Base-by-base conservation (phyloP, 2,888 invertebrate species). In the Patella caerulea region DNA sequence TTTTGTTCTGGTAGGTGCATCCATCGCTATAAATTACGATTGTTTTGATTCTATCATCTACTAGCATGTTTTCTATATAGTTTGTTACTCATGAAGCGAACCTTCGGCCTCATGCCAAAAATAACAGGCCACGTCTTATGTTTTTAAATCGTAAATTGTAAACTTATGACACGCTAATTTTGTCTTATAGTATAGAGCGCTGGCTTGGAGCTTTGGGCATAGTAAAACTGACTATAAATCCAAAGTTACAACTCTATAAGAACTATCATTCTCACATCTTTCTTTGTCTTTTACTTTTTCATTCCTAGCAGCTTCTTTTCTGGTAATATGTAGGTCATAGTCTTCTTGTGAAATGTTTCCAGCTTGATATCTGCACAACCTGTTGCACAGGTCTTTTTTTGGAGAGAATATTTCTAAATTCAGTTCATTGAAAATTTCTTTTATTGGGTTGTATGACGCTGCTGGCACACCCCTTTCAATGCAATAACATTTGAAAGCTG, bases 91-190 rank as follows among this genome's bases (percentile, higher is more conserved):
- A 72, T 34, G 72, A 29, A n/a, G 72, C 72, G 34, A 72, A 72
- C 72, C 72, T n/a, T 72, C 45, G n/a, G 45, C 72, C 34, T 72
- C 72, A 72, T 24, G 72, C 72, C 72, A 72, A 52, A 72, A 72
- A 52, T 72, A 72, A 72, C 34, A 24, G 29, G 34, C 34, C 17
- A 72, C 72, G 34, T 34, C 34, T 52, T 17, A 2, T n/a, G 72
- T 52, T 9, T 24, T 52, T 52, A 72, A 52, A 29, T 72, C 72
- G 34, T 29, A 72, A 7, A 72, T 52, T 2, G 72, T 72, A 24
- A 72, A 72, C 1, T 72, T 72, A 72, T 24, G 72, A 72, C 34
- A 72, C 17, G 72, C 72, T 12, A 72, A 53, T 53, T 24, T 72
- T 29, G 34, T 72, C 45, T 53, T 72, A 53, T 34, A 72, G 17